A percentile compares a stretch with the other conserved stretches of the same genome.
phyloP scores from a whole-genome alignment of 2,113 vertebrate species.

The Myotis davidii region DNA sequence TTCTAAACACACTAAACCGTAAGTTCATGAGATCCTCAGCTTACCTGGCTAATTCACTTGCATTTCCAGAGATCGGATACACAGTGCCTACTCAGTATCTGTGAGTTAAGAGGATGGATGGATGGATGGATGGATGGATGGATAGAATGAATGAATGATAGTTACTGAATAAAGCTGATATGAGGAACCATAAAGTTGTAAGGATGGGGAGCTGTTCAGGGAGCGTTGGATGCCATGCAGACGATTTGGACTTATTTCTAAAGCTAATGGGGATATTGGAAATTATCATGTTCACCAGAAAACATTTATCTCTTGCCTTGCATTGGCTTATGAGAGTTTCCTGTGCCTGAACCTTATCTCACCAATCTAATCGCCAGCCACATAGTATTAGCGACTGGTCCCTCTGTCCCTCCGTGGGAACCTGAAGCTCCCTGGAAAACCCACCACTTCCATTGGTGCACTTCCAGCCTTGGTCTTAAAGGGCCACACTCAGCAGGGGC shows the following conservation, averaged over 20 bases:
- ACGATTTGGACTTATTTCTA: neutral
- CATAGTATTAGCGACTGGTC: neutral
- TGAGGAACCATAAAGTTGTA: neutral
- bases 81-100: neutral
- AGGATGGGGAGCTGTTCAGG: neutral
- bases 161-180: neutral
- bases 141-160: neutral
- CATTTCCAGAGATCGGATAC: neutral
- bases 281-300: neutral
- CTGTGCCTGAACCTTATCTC: conserved; percentile 17
- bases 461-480: neutral
- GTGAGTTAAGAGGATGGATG: neutral
- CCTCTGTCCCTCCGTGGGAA: neutral
- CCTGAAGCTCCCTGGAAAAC: neutral
- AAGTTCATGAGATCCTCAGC: neutral
- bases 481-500: neutral
- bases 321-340: conserved; percentile 19
- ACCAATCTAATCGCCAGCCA: neutral
- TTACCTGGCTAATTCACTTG: neutral
- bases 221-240: neutral
- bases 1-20: neutral
- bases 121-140: neutral
- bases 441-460: too few species aligned
- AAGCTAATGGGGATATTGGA: neutral
- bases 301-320: neutral